A percentile compares a stretch with the other conserved stretches of the same genome.
Evolutionary conservation across 2,888 invertebrate species (phyloP).

Genomic region (Linnaemya tessellans): DNA sequence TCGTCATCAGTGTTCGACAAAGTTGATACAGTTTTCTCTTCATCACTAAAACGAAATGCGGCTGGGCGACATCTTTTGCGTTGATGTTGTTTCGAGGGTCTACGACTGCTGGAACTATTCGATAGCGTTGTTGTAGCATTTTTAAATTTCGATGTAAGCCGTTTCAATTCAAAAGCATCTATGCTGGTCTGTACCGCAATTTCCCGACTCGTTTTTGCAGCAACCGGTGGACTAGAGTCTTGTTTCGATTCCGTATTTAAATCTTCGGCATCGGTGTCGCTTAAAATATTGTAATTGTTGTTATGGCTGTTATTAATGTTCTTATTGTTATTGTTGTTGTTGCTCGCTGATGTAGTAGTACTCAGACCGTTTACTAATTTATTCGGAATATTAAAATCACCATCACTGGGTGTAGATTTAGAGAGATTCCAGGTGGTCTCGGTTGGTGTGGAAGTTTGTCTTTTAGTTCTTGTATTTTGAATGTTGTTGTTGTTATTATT

Average conservation of each 20-base stretch:
- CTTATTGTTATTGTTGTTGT: slow-evolving; percentile 15
- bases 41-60: slow-evolving; percentile 78
- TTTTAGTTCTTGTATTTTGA: slow-evolving; percentile 66
- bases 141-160: slow-evolving; percentile 75
- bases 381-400: slow-evolving; percentile 56
- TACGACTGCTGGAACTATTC: slow-evolving; percentile 75
- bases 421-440: slow-evolving; percentile 68
- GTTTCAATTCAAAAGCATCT: slow-evolving; percentile 79
- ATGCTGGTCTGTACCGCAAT: slow-evolving; percentile 82
- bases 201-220: slow-evolving; percentile 75
- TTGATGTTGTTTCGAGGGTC: slow-evolving; percentile 71
- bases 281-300: slow-evolving; percentile 54
- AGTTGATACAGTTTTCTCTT: slow-evolving; percentile 81
- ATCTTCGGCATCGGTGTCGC: slow-evolving; percentile 71
- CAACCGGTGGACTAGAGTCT: slow-evolving; percentile 6
- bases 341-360: slow-evolving; percentile 18
- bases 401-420: slow-evolving; percentile 69
- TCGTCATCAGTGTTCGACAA: slow-evolving; percentile 82
- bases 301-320: slow-evolving; percentile 6
- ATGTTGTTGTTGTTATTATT: slow-evolving; percentile 46
- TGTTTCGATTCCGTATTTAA: slow-evolving; percentile 64
- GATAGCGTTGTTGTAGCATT: slow-evolving; percentile 77
- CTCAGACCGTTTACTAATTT: slow-evolving; percentile 69
- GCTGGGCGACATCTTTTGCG: slow-evolving; percentile 71
- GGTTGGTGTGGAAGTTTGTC: slow-evolving; percentile 70